A percentile compares a stretch with the other conserved stretches of the same genome.
phyloP scores from a whole-genome alignment of 1,140 invertebrate species.

The Maconellicoccus hirsutus region DNA sequence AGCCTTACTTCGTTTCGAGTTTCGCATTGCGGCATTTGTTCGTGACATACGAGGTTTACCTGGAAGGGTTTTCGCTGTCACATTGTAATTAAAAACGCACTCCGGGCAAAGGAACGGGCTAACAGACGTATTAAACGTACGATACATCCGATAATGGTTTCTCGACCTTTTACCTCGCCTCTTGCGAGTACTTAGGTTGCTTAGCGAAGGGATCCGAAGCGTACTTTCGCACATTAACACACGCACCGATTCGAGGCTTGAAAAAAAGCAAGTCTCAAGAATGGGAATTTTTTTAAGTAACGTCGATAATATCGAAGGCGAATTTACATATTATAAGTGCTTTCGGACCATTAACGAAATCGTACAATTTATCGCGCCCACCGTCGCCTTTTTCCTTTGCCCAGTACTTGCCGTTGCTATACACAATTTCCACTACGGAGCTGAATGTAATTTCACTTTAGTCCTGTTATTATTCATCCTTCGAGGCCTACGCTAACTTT shows the following conservation, averaged over 20 bases:
- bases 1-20: constrained; percentile 3
- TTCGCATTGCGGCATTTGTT: constrained; percentile 2
- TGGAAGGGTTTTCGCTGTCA: not conserved
- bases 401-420: not conserved
- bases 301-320: not conserved
- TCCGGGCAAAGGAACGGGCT: not conserved
- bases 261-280: too few relatives aligned
- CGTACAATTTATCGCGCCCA: not conserved
- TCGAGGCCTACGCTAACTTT: not conserved
- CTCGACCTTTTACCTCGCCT: not conserved
- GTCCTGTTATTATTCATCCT: not conserved
- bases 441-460: not conserved
- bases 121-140: too few relatives aligned
- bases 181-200: too few relatives aligned
- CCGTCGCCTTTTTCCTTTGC: too few relatives aligned
- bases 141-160: too few relatives aligned
- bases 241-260: too few relatives aligned
- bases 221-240: too few relatives aligned
- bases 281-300: too few relatives aligned
- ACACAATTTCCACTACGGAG: not conserved
- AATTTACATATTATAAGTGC: not conserved
- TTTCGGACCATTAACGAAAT: constrained; percentile 4
- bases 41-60: constrained; percentile 7
- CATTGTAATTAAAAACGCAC: not conserved
- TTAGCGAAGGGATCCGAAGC: too few relatives aligned